Percentiles rank a stretch among this genome's conserved stretches.
These are phyloP conservation scores for Cheilosia impressa DNA, from an alignment of 2,888 invertebrate species.

Conservation along the genomic window DNA sequence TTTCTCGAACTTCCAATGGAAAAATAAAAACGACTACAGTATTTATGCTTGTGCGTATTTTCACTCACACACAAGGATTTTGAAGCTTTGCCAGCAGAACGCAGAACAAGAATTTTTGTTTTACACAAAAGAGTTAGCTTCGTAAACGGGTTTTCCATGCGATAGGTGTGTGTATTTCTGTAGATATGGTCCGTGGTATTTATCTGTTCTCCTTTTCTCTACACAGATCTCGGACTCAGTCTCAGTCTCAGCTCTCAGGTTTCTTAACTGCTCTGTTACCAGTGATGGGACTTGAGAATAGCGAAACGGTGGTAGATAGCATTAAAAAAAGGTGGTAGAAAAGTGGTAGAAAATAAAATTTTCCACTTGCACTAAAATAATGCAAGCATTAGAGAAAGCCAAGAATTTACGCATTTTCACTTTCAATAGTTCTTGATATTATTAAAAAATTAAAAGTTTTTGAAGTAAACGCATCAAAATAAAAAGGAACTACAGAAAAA, in stretches of 20 bases:
- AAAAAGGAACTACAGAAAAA: too few relatives aligned
- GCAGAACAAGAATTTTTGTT: constrained; percentile 56
- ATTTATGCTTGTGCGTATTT: neutral
- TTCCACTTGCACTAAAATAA: too few relatives aligned
- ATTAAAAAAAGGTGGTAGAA: too few relatives aligned
- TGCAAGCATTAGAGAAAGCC: too few relatives aligned
- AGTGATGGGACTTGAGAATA: too few relatives aligned
- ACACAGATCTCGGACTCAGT: constrained; percentile 38
- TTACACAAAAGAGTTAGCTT: constrained; percentile 50
- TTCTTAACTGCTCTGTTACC: constrained; percentile 59
- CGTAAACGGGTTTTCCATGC: constrained; percentile 65
- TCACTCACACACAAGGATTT: neutral
- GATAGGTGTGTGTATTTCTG: constrained; percentile 39
- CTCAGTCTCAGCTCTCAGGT: constrained; percentile 45
- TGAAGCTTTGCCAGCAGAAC: constrained; percentile 39
- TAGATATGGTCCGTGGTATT: constrained; percentile 20
- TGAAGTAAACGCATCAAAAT: too few relatives aligned
- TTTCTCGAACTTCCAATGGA: constrained; percentile 28
- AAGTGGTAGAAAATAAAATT: too few relatives aligned
- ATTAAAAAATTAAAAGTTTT: too few relatives aligned
- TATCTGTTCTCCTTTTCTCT: constrained; percentile 36
- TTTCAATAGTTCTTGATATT: too few relatives aligned
- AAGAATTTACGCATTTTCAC: too few relatives aligned
- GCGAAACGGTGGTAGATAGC: too few relatives aligned
- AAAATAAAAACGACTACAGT: neutral